Conservation (phyloP, 2,888 invertebrate species). For the Caenorhabditis sinica region DNA sequence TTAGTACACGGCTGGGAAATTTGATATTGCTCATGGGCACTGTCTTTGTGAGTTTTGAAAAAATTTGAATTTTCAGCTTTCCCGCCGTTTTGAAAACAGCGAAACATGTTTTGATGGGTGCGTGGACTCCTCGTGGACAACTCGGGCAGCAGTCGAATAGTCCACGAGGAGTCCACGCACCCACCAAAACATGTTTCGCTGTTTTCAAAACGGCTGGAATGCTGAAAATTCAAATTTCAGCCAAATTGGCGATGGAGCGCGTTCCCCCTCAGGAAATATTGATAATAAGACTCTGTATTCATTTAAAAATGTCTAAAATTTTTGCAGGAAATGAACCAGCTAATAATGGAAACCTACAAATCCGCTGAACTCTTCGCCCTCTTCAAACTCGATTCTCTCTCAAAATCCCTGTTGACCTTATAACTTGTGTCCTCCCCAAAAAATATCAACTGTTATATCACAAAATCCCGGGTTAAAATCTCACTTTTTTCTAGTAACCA, state of each 20-base stretch:
- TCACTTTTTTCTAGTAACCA: not conserved
- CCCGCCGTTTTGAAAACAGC: too few relatives aligned
- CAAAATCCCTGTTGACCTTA: constrained; percentile 56
- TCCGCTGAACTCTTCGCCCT: constrained; percentile 63
- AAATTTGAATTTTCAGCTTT: too few relatives aligned
- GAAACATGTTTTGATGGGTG: too few relatives aligned
- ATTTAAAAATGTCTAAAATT: too few relatives aligned
- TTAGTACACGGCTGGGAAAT: constrained; percentile 64
- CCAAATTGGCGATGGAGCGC: too few relatives aligned
- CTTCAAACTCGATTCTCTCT: constrained; percentile 62
- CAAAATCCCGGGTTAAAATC: not conserved
- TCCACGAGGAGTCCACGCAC: too few relatives aligned
- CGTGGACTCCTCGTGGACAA: too few relatives aligned
- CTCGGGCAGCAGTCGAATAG: too few relatives aligned
- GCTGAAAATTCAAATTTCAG: too few relatives aligned
- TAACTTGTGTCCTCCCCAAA: not conserved
- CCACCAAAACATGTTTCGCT: too few relatives aligned
- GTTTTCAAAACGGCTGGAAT: too few relatives aligned
- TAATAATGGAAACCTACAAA: constrained; percentile 68
- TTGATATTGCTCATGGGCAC: constrained; percentile 70
- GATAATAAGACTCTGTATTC: not conserved
- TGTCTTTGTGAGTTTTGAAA: constrained; percentile 65
- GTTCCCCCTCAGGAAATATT: too few relatives aligned
- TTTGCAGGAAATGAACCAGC: constrained; percentile 66
- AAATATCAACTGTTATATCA: not conserved